Percentiles rank a stretch among this genome's conserved stretches.
Evolutionary conservation across 2,888 invertebrate species (phyloP).

Genomic region (Amblyjoppa fuscipennis): DNA sequence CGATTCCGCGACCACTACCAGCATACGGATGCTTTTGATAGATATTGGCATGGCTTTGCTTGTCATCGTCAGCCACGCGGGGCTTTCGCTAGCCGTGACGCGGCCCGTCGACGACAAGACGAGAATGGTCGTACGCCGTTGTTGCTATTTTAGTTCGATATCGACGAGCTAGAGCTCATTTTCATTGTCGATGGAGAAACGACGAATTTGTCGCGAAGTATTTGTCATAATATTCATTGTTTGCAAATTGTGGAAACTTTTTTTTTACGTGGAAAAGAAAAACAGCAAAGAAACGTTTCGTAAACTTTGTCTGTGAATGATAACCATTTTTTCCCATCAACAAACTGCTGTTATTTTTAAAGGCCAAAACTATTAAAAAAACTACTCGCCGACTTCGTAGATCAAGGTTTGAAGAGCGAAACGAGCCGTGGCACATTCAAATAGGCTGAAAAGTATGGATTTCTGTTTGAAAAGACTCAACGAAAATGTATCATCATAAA

Average conservation of each 20-base stretch:
- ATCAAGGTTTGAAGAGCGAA: no score
- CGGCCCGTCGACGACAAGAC: neutral
- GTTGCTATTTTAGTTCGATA: neutral
- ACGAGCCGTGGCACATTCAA: no score
- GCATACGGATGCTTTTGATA: constrained; percentile 61
- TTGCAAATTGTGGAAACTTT: neutral
- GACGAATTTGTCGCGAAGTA: neutral
- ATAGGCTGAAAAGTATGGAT: no score
- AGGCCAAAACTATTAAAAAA: no score
- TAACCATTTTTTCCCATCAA: no score
- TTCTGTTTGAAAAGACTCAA: no score
- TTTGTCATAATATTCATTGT: neutral
- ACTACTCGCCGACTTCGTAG: no score
- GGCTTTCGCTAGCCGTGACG: neutral
- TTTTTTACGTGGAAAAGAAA: neutral
- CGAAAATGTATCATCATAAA: no score
- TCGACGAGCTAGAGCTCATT: no score
- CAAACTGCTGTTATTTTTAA: no score
- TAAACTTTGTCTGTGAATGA: no score
- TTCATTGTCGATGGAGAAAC: neutral
- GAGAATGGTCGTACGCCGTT: neutral
- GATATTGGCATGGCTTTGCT: constrained; percentile 58
- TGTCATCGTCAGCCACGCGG: constrained; percentile 4
- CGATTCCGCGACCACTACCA: neutral
- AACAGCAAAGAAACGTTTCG: neutral